These are phyloP conservation scores for Kryptolebias marmoratus DNA, from an alignment of 2,113 vertebrate species.

Conservation along the genomic window DNA sequence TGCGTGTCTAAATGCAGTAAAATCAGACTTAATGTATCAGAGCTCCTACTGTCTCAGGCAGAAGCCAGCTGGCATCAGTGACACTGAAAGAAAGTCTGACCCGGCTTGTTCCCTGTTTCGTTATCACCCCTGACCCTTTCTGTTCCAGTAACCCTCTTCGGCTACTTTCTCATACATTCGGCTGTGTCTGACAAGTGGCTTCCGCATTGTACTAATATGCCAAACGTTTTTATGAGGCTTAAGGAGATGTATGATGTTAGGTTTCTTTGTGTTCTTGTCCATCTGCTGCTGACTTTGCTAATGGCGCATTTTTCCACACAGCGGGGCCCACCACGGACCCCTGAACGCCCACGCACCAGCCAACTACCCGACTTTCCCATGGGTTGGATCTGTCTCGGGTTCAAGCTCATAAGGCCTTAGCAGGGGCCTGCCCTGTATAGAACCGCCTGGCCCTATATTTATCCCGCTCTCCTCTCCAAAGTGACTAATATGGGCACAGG, in stretches of 20 bases:
- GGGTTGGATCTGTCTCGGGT: slow-evolving; percentile 28
- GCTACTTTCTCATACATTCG: slow-evolving; percentile 2
- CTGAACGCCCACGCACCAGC: slow-evolving; percentile 20
- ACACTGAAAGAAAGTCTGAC: slow-evolving; percentile 23
- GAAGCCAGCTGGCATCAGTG: slow-evolving; percentile 11
- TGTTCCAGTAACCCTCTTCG: slow-evolving; percentile 15
- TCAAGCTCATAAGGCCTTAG: slow-evolving; percentile 60
- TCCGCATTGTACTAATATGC: background rate
- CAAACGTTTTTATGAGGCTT: background rate
- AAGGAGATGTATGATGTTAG: background rate
- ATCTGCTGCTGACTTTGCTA: background rate
- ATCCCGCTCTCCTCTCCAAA: slow-evolving; percentile 61
- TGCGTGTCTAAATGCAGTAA: no score
- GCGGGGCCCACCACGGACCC: slow-evolving; percentile 20
- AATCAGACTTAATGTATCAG: no score
- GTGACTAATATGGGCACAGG: slow-evolving; percentile 77
- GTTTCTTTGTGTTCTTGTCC: slow-evolving; percentile 9
- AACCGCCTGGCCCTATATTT: slow-evolving; percentile 74
- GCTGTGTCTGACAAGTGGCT: background rate
- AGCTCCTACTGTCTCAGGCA: background rate
- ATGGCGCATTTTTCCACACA: slow-evolving; percentile 19
- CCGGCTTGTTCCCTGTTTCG: slow-evolving; percentile 24
- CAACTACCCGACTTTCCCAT: slow-evolving; percentile 23
- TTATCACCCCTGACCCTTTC: slow-evolving; percentile 28
- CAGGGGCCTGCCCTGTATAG: slow-evolving; percentile 22